Conservation (phyloP, 2,797 vertebrate genomes). For the Somateria mollissima region DNA sequence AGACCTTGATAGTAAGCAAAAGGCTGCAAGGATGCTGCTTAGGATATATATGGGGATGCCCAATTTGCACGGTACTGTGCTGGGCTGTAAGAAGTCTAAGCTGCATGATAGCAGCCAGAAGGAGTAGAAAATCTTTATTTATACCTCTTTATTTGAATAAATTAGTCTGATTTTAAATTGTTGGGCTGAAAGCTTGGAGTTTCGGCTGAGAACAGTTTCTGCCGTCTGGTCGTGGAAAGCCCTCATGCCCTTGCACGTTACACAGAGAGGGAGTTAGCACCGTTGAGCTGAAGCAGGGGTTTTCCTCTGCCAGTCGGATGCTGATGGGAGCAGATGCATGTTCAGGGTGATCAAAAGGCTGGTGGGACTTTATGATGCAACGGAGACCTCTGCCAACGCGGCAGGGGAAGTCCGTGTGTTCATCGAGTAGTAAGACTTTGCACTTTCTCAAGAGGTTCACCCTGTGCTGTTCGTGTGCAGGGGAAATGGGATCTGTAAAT, state of each 20-base stretch:
- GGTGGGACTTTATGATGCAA: rapidly evolving
- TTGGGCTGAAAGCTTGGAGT: not conserved
- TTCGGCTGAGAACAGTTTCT: not conserved
- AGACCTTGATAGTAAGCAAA: constrained; percentile 44
- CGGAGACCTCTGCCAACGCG: not conserved
- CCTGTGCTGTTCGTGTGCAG: rapidly evolving
- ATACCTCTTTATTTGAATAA: not conserved
- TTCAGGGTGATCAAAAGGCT: not conserved
- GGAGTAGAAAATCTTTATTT: constrained; percentile 26
- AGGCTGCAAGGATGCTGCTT: not conserved
- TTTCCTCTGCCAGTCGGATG: rapidly evolving
- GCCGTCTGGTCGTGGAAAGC: rapidly evolving
- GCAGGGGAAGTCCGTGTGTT: rapidly evolving
- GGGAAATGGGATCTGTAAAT: not conserved
- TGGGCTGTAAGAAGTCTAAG: constrained; percentile 6
- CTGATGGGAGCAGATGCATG: rapidly evolving
- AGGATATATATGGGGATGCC: not conserved
- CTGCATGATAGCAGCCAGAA: not conserved
- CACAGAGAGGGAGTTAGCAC: not conserved
- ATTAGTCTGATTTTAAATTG: not conserved
- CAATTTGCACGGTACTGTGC: not conserved
- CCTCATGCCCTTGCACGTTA: not conserved
- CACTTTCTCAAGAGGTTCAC: not conserved
- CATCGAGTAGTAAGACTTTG: not conserved
- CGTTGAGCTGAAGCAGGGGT: rapidly evolving